phyloP scores from a whole-genome alignment of 2,888 invertebrate species.

The Parthenolecanium corni region DNA sequence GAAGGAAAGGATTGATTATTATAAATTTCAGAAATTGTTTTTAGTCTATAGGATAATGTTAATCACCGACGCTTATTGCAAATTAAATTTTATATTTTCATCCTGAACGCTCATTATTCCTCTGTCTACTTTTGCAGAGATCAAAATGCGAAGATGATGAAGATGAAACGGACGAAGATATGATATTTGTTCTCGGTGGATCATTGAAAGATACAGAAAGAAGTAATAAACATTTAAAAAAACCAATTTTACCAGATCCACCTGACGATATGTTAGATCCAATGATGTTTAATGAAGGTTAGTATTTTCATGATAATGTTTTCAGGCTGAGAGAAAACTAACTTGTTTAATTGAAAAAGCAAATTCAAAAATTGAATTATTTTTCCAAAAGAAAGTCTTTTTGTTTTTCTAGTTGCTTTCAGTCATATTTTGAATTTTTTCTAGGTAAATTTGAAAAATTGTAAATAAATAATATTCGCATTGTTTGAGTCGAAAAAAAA shows the following conservation, averaged over 20 bases:
- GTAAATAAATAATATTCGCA: too few species aligned
- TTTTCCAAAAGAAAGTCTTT: neutral
- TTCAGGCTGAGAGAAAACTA: neutral
- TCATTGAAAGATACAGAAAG: slow-evolving; percentile 15
- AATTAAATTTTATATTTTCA: too few species aligned
- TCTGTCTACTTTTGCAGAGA: neutral
- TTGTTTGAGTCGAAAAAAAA: too few species aligned
- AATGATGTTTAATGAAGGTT: slow-evolving; percentile 19
- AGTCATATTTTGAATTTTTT: too few species aligned
- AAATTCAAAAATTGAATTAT: neutral
- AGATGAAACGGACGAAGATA: slow-evolving; percentile 20
- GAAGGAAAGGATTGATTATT: too few species aligned
- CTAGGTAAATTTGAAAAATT: too few species aligned
- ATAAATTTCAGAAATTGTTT: too few species aligned
- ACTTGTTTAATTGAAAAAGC: neutral
- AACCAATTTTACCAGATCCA: neutral
- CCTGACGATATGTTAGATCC: slow-evolving; percentile 3
- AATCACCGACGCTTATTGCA: too few species aligned
- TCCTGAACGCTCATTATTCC: too few species aligned
- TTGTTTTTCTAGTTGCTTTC: neutral
- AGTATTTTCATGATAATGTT: slow-evolving; percentile 5
- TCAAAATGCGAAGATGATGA: neutral
- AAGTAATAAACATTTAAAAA: slow-evolving; percentile 6
- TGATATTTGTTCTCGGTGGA: slow-evolving; percentile 22
- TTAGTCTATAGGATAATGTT: too few species aligned